Conservation (phyloP, 1,140 invertebrate species). For the Xylocopa sonorina region DNA sequence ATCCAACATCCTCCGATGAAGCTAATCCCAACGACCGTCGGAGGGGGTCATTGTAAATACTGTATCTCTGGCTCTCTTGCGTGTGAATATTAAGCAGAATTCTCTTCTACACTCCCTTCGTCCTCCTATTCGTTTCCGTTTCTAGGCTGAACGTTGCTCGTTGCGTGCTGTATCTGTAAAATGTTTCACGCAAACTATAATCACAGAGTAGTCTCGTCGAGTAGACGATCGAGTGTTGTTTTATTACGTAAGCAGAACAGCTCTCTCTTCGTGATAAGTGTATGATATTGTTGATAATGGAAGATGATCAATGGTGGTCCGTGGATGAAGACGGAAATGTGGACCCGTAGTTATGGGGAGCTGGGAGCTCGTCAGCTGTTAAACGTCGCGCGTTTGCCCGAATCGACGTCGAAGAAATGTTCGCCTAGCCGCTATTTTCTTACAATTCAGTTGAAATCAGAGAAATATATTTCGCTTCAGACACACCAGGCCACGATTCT, state of each 20-base stretch:
- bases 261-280: conserved; percentile 50
- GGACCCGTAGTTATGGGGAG: background rate
- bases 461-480: background rate
- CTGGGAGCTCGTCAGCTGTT: background rate
- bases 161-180: conserved; percentile 42
- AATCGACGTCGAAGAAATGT: background rate
- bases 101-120: background rate
- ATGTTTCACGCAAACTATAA: conserved; percentile 28
- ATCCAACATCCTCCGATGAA: background rate
- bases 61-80: background rate
- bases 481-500: background rate
- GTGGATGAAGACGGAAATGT: conserved; percentile 3
- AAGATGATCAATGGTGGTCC: conserved; percentile 7
- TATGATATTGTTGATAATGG: conserved; percentile 59
- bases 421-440: background rate
- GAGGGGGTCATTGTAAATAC: conserved; percentile 41
- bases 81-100: conserved; percentile 8
- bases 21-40: background rate
- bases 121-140: conserved; percentile 23
- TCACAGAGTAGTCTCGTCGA: conserved; percentile 50
- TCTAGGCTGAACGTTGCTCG: conserved; percentile 41
- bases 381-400: background rate
- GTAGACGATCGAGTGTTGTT: conserved; percentile 43
- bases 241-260: conserved; percentile 44
- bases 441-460: background rate